phyloP scores from a whole-genome alignment of 2,113 vertebrate species.

The Sakesphorus luctuosus region DNA sequence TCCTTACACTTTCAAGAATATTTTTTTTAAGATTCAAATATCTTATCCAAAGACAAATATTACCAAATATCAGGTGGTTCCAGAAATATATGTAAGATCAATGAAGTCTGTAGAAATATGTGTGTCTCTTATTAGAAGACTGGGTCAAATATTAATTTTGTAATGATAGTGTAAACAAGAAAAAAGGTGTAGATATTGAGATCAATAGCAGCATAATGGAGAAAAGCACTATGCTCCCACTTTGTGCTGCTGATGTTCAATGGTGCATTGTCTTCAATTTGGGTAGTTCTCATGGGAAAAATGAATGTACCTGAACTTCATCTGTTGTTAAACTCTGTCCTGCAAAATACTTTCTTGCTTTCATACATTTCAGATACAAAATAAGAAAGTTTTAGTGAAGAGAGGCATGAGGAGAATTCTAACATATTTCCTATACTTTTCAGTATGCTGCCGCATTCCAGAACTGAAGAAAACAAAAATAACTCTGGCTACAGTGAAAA shows the following conservation, averaged over 20 bases:
- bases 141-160: background rate
- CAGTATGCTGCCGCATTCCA: fast-evolving
- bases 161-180: background rate
- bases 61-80: background rate
- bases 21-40: background rate
- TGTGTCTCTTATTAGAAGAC: background rate
- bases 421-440: background rate
- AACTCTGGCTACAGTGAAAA: background rate
- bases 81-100: background rate
- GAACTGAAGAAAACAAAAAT: background rate
- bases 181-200: background rate
- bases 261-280: background rate
- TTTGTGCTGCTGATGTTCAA: background rate
- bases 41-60: background rate
- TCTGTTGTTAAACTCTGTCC: background rate
- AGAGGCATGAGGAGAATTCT: fast-evolving
- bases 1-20: background rate
- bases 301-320: background rate
- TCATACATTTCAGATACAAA: background rate
- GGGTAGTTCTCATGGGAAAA: background rate
- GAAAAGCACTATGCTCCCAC: background rate
- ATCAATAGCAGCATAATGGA: background rate
- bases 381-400: background rate
- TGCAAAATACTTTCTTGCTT: background rate
- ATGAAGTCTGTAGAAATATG: background rate